phyloP scores from a whole-genome alignment of 1,140 invertebrate genomes.

The Drosophila malerkotliana region DNA sequence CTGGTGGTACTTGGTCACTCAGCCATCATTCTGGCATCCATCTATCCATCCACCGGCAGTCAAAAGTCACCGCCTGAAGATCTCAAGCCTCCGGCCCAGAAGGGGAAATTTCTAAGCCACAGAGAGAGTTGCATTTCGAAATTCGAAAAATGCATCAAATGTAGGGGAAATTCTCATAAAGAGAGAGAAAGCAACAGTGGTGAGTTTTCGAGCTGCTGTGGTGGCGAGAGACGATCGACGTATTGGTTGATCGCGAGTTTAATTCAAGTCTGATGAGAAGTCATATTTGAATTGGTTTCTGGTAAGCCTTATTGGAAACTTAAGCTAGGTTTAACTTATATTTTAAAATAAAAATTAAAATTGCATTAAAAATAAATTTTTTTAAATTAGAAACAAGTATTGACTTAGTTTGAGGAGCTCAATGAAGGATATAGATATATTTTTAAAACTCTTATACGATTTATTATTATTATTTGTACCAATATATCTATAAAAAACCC shows the following conservation, averaged over 20 bases:
- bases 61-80: constrained; percentile 32
- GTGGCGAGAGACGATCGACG: constrained; percentile 43
- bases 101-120: constrained; percentile 28
- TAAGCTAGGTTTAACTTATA: no score
- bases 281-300: constrained; percentile 19
- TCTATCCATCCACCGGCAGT: constrained; percentile 45
- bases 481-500: not conserved
- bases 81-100: not conserved
- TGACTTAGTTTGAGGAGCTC: no score
- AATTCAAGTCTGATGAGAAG: constrained; percentile 19
- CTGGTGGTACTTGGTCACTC: constrained; percentile 45
- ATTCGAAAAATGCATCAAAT: constrained; percentile 58
- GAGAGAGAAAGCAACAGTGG: constrained; percentile 21
- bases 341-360: no score
- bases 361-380: no score
- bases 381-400: no score
- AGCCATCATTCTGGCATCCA: constrained; percentile 4
- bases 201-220: constrained; percentile 51
- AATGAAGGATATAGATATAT: no score
- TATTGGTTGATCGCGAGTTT: constrained; percentile 26
- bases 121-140: constrained; percentile 50
- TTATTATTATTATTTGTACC: not conserved
- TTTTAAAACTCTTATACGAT: no score
- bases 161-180: constrained; percentile 30
- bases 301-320: not conserved